Base-by-base conservation (phyloP, 2,797 vertebrate genomes). In the Muscicapa striata region DNA sequence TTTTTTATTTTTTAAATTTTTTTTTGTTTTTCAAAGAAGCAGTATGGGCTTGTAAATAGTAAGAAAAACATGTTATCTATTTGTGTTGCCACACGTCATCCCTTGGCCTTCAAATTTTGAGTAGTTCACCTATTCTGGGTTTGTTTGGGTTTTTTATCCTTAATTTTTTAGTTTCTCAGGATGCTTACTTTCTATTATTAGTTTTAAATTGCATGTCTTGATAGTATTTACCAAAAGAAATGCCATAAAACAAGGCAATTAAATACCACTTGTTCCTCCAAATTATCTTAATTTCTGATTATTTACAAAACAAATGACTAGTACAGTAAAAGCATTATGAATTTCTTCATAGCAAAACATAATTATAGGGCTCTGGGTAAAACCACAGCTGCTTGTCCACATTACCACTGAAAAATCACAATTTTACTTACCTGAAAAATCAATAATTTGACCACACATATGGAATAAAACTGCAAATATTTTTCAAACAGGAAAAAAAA, bases 381-480 rank as follows among this genome's bases (percentile, higher is more conserved):
- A 72, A 64, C 7, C 23, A 49, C 30, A 84, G 55, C 18, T 55
- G 12, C 21, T 64, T 1, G 2, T 20, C 20, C 41, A 27, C n/a
- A 52, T 46, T 77, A 32, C 51, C 36, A 74, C 8, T n/a, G 52
- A 87, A 63, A 85, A 87, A 83, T 21, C 18, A 32, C 0, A 8
- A n/a, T 41, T 95, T 78, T 80, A 75, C 23, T 61, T 68, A 55
- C 27, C 51, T 84, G 61, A 85, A 90, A 87, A 92, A 85, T 52
- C 5, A 11, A 54, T 61, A 13, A 61, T 85, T 75, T 75, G 30
- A 78, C 36, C 36, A 36, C 11, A 58, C 13, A 40, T 34, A 67
- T 72, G 45, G 76, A 89, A 91, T 46, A 36, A 8, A 91, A 38
- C 2, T 8, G 29, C 10, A 79, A 90, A 86, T 40, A 63, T 85